These are phyloP conservation scores for Copidosoma aretas DNA, from an alignment of 2,888 invertebrate genomes.

Conservation along the genomic window DNA sequence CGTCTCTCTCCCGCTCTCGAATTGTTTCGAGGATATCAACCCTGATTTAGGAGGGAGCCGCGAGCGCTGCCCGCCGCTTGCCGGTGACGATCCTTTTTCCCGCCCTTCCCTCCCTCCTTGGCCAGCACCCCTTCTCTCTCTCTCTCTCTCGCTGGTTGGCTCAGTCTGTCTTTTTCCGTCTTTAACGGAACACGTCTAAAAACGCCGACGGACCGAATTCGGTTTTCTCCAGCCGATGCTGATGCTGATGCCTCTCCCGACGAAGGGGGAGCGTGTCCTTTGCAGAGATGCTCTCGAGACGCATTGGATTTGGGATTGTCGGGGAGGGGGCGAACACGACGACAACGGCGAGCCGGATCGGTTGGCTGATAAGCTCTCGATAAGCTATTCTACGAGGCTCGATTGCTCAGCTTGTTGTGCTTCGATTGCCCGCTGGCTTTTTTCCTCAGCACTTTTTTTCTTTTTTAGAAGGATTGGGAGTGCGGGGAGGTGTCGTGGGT, in stretches of 20 bases:
- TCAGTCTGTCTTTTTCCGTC: neutral
- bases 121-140: too few relatives aligned
- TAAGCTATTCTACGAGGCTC: neutral
- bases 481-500: too few relatives aligned
- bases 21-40: slow-evolving; percentile 61
- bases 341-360: neutral
- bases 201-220: neutral
- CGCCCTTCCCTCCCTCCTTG: neutral
- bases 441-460: neutral
- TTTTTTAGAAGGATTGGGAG: neutral
- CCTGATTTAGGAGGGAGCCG: slow-evolving; percentile 56
- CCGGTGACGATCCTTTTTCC: slow-evolving; percentile 20
- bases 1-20: slow-evolving; percentile 41
- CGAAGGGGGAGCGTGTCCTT: neutral
- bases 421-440: neutral
- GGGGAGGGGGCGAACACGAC: too few relatives aligned
- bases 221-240: neutral
- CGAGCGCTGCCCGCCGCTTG: neutral
- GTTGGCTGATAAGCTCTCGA: slow-evolving; percentile 4
- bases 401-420: neutral
- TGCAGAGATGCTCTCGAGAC: neutral
- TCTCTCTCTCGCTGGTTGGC: too few relatives aligned
- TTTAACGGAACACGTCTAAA: neutral
- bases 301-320: slow-evolving; percentile 14
- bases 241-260: neutral